These are phyloP conservation scores for Spinibarbus caldwelli DNA, from an alignment of 2,797 vertebrate genomes.

Conservation along the genomic window DNA sequence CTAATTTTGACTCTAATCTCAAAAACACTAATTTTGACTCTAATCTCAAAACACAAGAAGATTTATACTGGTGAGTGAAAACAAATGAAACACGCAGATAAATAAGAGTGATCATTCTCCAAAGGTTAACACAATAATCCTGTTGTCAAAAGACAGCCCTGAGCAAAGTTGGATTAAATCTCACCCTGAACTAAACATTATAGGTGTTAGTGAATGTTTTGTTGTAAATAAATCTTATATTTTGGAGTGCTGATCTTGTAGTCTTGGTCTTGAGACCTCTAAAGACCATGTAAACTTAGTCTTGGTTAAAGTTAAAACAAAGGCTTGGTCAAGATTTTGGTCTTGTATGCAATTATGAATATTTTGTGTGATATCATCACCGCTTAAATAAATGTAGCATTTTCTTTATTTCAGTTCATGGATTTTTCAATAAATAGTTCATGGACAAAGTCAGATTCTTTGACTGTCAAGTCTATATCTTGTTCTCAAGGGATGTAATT, in stretches of 20 bases:
- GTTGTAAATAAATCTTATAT: too few species aligned
- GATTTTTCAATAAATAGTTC: not conserved
- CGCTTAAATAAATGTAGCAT: not conserved
- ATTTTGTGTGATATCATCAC: not conserved
- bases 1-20: too few species aligned
- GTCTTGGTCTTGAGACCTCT: not conserved
- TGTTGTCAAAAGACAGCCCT: constrained; percentile 5
- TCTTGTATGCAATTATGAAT: not conserved
- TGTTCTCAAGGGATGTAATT: not conserved
- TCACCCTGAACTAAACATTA: not conserved
- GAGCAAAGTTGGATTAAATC: not conserved
- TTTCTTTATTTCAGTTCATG: not conserved
- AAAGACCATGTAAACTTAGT: not conserved
- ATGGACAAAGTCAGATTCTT: not conserved
- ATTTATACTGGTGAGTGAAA: constrained; percentile 58
- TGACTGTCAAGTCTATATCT: not conserved
- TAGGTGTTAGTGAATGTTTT: not conserved
- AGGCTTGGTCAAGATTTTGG: not conserved
- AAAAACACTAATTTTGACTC: too few species aligned
- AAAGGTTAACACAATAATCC: constrained; percentile 74
- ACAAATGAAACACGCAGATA: constrained; percentile 81
- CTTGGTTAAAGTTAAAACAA: not conserved
- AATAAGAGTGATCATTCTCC: constrained; percentile 77
- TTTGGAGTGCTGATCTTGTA: not conserved
- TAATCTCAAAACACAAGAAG: constrained; percentile 67